These are phyloP conservation scores for Tethea ocularis DNA, from an alignment of 2,888 invertebrate genomes.

Conservation along the genomic window DNA sequence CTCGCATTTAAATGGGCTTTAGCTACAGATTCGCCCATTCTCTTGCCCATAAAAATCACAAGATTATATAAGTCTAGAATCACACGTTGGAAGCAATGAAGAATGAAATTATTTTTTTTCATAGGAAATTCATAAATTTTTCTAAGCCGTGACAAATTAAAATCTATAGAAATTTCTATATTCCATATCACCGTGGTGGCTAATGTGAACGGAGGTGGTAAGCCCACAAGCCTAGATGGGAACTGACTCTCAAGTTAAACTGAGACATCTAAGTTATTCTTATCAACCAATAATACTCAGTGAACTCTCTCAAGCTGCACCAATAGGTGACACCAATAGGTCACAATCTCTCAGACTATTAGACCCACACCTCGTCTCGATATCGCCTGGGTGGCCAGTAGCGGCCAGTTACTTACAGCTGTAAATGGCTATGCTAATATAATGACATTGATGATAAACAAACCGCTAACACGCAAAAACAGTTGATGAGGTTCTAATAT, in stretches of 20 bases:
- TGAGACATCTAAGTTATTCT: neutral
- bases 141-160: too few species aligned
- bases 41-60: too few species aligned
- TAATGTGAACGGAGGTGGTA: too few species aligned
- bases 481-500: slow-evolving; percentile 13
- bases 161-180: too few species aligned
- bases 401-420: slow-evolving; percentile 24
- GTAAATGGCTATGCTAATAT: slow-evolving; percentile 38
- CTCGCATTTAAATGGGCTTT: too few species aligned
- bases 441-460: slow-evolving; percentile 37
- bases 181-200: too few species aligned
- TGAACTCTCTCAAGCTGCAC: neutral
- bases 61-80: too few species aligned
- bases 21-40: too few species aligned
- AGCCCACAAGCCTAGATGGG: neutral
- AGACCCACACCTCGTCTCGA: slow-evolving; percentile 20
- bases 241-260: neutral
- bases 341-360: neutral
- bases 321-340: neutral
- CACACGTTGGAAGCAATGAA: too few species aligned
- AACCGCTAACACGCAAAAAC: slow-evolving; percentile 33
- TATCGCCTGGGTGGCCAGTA: slow-evolving; percentile 28
- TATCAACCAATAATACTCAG: neutral
- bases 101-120: too few species aligned
- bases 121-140: too few species aligned